Evolutionary conservation across 2,888 invertebrate species (phyloP), one percentile per base, ranked within the genome.

Genomic region (Spodoptera littoralis): DNA sequence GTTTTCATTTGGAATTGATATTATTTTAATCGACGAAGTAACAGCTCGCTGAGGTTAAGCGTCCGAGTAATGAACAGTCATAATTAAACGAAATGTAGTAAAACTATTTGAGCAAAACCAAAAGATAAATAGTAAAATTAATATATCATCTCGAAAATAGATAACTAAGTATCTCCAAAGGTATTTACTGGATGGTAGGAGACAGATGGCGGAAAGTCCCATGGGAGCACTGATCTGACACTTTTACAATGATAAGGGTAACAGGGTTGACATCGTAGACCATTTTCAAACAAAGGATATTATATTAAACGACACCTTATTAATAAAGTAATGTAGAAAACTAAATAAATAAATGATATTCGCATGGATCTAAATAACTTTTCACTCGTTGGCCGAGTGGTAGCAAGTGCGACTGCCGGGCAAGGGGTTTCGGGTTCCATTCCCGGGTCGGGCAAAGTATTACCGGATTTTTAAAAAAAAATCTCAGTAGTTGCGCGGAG

Each of bases 181-280:
- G 50, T 56, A 62, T 43, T 27, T 42, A 42, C 22, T 45, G 3
- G 9, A 48, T 48, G 47, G 36, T 24, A 12, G 13, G 27, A 60
- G 48, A 55, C 48, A 52, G 55, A 64, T 57, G 62, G 48, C 48
- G 0, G 18, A 24, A 42, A n/a, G n/a, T 9, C 70, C 36, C 56
- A 42, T 18, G 67, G 48, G 65, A 48, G 30, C 11, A 30, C 42
- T 9, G 46, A n/a, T 50, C 46, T 49, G 74, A 62, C 62, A 69
- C 43, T 58, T 73, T 68, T 36, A 61, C 44, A 22, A 51, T 77
- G 73, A 70, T 66, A 48, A 55, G 76, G 76, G 73, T 76, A 52
- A 50, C 51, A 60, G 44, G 51, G 36, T 68, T 60, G 49, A 30
- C 41, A 60, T 47, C 4, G 46, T 27, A 52, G 46, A 60, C 69